Conservation (phyloP, 2,888 invertebrate genomes). For the Graphium colonna region DNA sequence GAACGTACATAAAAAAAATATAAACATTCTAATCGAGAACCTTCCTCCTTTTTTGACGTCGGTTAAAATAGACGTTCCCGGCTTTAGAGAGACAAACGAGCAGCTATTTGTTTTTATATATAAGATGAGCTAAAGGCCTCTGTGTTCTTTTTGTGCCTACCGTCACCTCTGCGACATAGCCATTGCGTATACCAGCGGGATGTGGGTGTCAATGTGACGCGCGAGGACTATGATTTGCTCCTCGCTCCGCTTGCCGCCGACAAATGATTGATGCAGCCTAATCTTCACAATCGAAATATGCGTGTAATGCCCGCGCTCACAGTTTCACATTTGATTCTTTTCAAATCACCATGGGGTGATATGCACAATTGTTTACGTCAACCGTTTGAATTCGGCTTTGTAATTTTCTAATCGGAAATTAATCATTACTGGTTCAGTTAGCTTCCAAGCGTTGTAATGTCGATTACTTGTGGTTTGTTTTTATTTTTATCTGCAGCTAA, state of each 20-base stretch:
- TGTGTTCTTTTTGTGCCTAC: no score
- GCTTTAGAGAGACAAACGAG: no score
- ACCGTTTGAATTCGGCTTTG: background rate
- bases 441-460: no score
- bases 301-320: conserved; percentile 57
- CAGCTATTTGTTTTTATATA: no score
- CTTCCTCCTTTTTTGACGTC: no score
- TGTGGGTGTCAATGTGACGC: conserved; percentile 69
- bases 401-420: background rate
- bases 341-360: conserved; percentile 12
- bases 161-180: conserved; percentile 22
- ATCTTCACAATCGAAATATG: conserved; percentile 61
- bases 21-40: no score
- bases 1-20: no score
- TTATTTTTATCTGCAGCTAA: no score
- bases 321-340: conserved; percentile 35
- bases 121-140: no score
- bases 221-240: conserved; percentile 74
- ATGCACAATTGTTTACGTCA: conserved; percentile 7
- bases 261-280: conserved; percentile 67
- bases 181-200: conserved; percentile 40
- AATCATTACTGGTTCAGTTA: background rate
- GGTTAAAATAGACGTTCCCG: no score
- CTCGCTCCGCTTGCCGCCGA: conserved; percentile 66
- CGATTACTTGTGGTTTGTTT: no score